phyloP scores from a whole-genome alignment of 2,113 vertebrate genomes.

The Pica pica region DNA sequence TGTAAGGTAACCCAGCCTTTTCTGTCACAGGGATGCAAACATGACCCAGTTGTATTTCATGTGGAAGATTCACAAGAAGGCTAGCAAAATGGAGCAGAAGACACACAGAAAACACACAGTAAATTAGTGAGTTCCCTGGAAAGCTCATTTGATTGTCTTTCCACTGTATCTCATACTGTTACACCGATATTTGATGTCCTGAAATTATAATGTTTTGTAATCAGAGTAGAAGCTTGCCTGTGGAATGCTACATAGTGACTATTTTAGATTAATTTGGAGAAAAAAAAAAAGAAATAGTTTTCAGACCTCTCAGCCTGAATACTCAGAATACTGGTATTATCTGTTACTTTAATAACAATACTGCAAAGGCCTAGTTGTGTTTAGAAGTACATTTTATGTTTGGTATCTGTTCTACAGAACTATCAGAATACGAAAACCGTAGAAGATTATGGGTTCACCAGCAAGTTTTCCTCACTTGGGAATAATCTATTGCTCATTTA shows the following conservation, averaged over 20 bases:
- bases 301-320: neutral
- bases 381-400: neutral
- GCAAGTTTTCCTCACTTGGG: slow-evolving; percentile 39
- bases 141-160: neutral
- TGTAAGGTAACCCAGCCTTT: neutral
- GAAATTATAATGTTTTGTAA: neutral
- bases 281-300: neutral
- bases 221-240: neutral
- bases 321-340: neutral
- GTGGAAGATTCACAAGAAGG: neutral
- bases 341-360: neutral
- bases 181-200: neutral
- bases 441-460: slow-evolving; percentile 9
- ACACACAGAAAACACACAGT: neutral
- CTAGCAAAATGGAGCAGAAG: neutral
- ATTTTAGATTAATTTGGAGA: neutral
- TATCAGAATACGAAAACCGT: neutral
- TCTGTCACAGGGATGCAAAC: neutral
- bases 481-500: slow-evolving; percentile 64
- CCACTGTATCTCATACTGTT: neutral
- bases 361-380: neutral
- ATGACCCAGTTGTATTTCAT: neutral
- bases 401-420: neutral
- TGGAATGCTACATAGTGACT: neutral
- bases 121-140: neutral